These are phyloP conservation scores for Noctua fimbriata DNA, from an alignment of 2,888 invertebrate genomes.

Conservation along the genomic window DNA sequence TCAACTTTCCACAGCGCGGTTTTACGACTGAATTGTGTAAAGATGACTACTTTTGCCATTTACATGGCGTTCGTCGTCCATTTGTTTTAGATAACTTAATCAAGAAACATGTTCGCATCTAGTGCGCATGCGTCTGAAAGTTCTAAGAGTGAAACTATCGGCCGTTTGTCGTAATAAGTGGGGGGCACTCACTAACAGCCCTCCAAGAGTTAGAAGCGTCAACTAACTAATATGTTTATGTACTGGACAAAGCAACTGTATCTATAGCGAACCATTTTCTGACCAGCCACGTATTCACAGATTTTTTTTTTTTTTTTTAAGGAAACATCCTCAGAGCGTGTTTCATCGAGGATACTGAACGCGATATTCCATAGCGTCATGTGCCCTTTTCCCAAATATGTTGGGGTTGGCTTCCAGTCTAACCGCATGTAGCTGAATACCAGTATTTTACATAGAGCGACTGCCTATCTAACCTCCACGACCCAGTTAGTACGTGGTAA, in stretches of 20 bases:
- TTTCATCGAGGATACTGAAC: neutral
- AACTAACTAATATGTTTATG: slow-evolving; percentile 16
- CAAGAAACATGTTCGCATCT: neutral
- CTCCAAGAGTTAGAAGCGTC: neutral
- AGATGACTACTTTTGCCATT: neutral
- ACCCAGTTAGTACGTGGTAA: too few relatives aligned
- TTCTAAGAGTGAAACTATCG: slow-evolving; percentile 11
- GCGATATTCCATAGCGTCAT: too few relatives aligned
- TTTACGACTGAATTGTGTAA: neutral
- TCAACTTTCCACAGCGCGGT: neutral
- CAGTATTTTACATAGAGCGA: neutral
- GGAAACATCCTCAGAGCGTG: too few relatives aligned
- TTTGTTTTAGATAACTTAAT: neutral
- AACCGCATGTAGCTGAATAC: neutral
- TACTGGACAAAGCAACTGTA: neutral
- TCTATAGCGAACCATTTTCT: neutral
- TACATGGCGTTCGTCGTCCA: neutral
- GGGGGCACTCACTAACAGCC: neutral
- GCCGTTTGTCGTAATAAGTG: neutral
- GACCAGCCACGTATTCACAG: neutral
- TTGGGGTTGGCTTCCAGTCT: neutral
- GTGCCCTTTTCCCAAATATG: neutral
- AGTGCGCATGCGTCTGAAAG: neutral
- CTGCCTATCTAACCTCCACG: neutral
- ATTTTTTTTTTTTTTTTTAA: too few relatives aligned